A percentile compares a stretch with the other conserved stretches of the same genome.
These are phyloP conservation scores for Atherinosoma microstoma DNA, from an alignment of 2,797 vertebrate species.

Conservation along the genomic window DNA sequence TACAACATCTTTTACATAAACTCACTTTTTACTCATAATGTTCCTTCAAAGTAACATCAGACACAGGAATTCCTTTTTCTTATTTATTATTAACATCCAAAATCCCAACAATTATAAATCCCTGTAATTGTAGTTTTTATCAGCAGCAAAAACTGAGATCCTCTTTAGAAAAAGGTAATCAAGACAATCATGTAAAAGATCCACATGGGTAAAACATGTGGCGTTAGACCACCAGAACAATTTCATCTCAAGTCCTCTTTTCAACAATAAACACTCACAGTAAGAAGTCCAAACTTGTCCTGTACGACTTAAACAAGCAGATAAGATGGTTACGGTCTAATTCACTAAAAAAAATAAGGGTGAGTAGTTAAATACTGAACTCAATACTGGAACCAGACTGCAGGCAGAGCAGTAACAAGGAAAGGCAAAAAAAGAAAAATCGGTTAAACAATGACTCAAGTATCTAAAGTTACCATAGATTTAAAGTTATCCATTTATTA, in stretches of 20 bases:
- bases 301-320: neutral
- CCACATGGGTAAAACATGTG: slow-evolving; percentile 11
- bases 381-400: neutral
- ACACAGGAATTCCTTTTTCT: neutral
- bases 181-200: no score
- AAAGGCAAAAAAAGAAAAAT: neutral
- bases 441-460: neutral
- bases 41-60: neutral
- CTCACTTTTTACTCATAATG: neutral
- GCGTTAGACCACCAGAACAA: neutral
- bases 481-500: neutral
- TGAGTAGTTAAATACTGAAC: neutral
- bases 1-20: neutral
- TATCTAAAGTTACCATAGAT: neutral
- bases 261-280: neutral
- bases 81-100: neutral
- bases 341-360: no score
- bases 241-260: no score
- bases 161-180: no score
- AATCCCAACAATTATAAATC: neutral
- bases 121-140: neutral
- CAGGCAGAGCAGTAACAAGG: neutral
- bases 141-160: neutral
- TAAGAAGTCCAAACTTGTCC: neutral
- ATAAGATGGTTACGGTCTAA: neutral